phyloP scores from a whole-genome alignment of 2,888 invertebrate species.

The Ochropleura leucogaster region DNA sequence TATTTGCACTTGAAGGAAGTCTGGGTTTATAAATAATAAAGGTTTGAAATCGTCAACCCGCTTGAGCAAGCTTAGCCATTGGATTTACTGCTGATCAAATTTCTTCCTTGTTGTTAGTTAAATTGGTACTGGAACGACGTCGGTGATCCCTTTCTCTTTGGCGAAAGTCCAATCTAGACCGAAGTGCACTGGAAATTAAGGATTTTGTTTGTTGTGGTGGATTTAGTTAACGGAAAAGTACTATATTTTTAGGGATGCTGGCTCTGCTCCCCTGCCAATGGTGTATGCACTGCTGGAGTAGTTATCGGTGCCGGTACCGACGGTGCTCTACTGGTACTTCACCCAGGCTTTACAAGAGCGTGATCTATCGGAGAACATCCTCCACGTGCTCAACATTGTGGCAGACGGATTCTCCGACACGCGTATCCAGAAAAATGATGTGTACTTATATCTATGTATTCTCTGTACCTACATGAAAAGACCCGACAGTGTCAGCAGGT shows the following conservation, averaged over 20 bases:
- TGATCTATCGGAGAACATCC: slow-evolving; percentile 27
- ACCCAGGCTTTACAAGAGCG: slow-evolving; percentile 50
- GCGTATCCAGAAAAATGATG: slow-evolving; percentile 13
- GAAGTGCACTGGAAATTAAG: slow-evolving; percentile 30
- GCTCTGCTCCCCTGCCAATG: slow-evolving; percentile 62
- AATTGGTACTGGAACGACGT: neutral
- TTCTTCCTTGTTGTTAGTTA: slow-evolving; percentile 22
- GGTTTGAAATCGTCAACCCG: neutral
- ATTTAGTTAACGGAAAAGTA: slow-evolving; percentile 60
- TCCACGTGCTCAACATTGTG: slow-evolving; percentile 72
- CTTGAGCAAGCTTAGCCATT: neutral
- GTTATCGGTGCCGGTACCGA: slow-evolving; percentile 63
- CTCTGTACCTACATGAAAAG: too few species aligned
- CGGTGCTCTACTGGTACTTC: slow-evolving; percentile 73
- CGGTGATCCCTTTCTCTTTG: slow-evolving; percentile 49
- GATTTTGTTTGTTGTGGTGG: neutral
- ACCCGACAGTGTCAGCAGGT: too few species aligned
- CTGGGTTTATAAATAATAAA: neutral
- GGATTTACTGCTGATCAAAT: neutral
- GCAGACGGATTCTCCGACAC: slow-evolving; percentile 3
- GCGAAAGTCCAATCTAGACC: slow-evolving; percentile 60
- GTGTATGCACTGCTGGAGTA: slow-evolving; percentile 74
- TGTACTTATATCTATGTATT: too few species aligned
- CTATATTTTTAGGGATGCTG: slow-evolving; percentile 20
- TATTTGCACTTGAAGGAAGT: too few species aligned